A percentile compares a stretch with the other conserved stretches of the same genome.
Evolutionary conservation across 2,113 vertebrate species (phyloP).

Genomic region (Suricata suricatta): DNA sequence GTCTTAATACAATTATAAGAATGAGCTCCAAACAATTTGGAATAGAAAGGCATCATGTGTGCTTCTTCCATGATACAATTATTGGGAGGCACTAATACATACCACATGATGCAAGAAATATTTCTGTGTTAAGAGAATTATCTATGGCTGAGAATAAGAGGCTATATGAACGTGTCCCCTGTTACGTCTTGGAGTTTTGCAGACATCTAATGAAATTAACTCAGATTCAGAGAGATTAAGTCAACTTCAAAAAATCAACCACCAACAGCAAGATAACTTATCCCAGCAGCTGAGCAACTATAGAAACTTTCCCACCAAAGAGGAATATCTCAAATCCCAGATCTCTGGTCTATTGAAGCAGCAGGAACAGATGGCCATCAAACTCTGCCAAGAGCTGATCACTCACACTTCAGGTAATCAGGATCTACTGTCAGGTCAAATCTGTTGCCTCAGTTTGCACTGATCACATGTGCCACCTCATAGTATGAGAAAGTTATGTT

Average conservation of each 20-base stretch:
- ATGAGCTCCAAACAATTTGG: neutral
- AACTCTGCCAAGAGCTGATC: conserved; percentile 65
- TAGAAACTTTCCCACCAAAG: neutral
- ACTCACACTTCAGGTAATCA: conserved; percentile 56
- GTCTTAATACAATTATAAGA: neutral
- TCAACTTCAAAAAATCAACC: conserved; percentile 10
- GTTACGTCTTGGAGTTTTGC: conserved; percentile 59
- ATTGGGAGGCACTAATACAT: neutral
- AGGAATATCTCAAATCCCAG: conserved; percentile 50
- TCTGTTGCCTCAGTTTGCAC: neutral
- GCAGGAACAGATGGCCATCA: conserved; percentile 54
- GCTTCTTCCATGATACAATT: neutral
- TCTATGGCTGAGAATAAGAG: neutral
- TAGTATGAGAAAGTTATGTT: neutral
- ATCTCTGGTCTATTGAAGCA: conserved; percentile 46
- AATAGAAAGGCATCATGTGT: neutral
- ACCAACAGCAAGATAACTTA: conserved; percentile 35
- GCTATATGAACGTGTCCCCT: neutral
- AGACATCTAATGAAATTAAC: conserved; percentile 47
- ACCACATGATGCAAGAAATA: neutral
- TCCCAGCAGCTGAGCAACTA: neutral
- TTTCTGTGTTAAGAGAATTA: neutral
- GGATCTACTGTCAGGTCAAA: neutral
- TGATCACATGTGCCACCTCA: fast-evolving
- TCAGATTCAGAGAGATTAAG: conserved; percentile 47